Percentiles rank a stretch among this genome's conserved stretches.
These are phyloP conservation scores for Caenorhabditis japonica DNA, from an alignment of 2,888 invertebrate species.

Conservation along the genomic window DNA sequence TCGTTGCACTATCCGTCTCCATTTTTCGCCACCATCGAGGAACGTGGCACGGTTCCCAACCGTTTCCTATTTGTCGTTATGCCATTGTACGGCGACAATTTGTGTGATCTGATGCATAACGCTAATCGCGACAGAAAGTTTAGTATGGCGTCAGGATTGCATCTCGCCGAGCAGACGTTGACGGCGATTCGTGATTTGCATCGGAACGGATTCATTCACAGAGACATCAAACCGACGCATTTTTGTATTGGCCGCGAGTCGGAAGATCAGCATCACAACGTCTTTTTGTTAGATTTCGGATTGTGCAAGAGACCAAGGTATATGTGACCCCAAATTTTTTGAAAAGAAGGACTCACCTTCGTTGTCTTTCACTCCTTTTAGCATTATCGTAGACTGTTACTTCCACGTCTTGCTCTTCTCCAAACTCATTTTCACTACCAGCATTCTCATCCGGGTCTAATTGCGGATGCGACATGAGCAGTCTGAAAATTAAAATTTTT, in stretches of 20 bases:
- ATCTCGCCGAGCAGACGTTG: conserved; percentile 49
- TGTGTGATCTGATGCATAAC: conserved; percentile 39
- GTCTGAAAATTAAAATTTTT: no score
- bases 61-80: conserved; percentile 52
- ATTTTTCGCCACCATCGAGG: conserved; percentile 37
- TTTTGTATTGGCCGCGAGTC: conserved; percentile 46
- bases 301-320: conserved; percentile 48
- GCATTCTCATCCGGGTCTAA: no score
- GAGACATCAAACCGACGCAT: conserved; percentile 55
- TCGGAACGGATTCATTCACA: conserved; percentile 54
- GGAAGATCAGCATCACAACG: conserved; percentile 28
- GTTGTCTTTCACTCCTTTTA: no score
- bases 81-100: conserved; percentile 51
- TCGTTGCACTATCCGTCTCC: conserved; percentile 43
- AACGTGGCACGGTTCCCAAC: conserved; percentile 44
- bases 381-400: no score
- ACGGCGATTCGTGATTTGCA: conserved; percentile 53
- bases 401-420: no score
- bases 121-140: conserved; percentile 31
- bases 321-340: no score
- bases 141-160: conserved; percentile 33
- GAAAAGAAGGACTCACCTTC: no score
- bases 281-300: conserved; percentile 51
- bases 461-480: no score
- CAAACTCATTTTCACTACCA: no score